Conservation (phyloP, 1,140 invertebrate genomes). For the Philopotamus ludificatus region DNA sequence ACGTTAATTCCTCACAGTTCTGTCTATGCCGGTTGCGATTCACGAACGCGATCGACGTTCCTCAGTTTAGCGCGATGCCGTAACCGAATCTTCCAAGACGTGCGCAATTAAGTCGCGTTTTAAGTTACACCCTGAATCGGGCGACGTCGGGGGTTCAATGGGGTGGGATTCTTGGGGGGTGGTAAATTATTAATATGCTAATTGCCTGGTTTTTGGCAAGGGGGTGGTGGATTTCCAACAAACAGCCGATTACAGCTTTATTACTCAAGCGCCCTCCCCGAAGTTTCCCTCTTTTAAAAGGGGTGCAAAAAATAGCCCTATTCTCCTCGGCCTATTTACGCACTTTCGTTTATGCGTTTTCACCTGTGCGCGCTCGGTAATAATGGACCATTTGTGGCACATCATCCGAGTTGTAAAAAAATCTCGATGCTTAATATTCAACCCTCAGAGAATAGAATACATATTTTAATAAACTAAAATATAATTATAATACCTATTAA, state of each 20-base stretch:
- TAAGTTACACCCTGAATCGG: conserved; percentile 26
- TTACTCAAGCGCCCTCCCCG: conserved; percentile 25
- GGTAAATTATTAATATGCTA: conserved; percentile 43
- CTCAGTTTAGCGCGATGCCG: neutral
- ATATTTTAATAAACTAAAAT: too few species aligned
- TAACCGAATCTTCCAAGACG: conserved; percentile 10
- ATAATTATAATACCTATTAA: too few species aligned
- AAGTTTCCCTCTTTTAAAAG: conserved; percentile 11
- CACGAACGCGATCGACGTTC: conserved; percentile 5
- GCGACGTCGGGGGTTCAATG: neutral
- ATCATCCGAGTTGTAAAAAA: too few species aligned
- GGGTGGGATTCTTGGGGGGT: neutral
- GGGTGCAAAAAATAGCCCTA: conserved; percentile 22
- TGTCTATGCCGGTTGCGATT: conserved; percentile 15
- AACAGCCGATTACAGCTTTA: conserved; percentile 42
- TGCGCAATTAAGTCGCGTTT: conserved; percentile 40
- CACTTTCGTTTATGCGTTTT: neutral
- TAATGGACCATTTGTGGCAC: too few species aligned
- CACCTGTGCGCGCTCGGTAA: neutral
- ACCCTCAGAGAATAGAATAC: too few species aligned
- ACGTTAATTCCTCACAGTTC: conserved; percentile 26
- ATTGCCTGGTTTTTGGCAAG: conserved; percentile 33
- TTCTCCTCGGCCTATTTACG: conserved; percentile 12
- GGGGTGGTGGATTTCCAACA: conserved; percentile 27
- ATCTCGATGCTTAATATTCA: too few species aligned